Conservation (phyloP, 1,140 invertebrate species). For the Phymastichus coffea region DNA sequence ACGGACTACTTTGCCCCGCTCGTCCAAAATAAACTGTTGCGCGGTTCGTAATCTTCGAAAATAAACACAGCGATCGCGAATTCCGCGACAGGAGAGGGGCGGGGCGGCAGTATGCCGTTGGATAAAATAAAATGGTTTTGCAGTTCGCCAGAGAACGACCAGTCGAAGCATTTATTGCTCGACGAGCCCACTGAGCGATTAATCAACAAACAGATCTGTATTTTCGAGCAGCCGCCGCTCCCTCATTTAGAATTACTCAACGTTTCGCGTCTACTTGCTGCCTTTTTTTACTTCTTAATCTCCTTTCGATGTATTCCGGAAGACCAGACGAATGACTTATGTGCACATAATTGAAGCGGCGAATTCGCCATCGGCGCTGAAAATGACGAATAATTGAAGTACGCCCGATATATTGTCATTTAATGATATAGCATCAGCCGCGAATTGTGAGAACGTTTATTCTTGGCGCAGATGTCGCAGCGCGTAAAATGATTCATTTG, state of each 20-base stretch:
- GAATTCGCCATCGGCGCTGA: too few relatives aligned
- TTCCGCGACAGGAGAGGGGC: conserved; percentile 21
- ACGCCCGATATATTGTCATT: too few relatives aligned
- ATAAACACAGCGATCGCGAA: conserved; percentile 42
- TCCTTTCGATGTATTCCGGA: background rate
- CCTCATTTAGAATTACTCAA: too few relatives aligned
- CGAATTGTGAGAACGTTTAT: conserved; percentile 18
- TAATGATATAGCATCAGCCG: conserved; percentile 20
- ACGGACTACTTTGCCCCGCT: too few relatives aligned
- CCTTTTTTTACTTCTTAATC: too few relatives aligned
- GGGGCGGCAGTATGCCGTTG: too few relatives aligned
- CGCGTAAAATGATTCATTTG: too few relatives aligned
- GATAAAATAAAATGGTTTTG: conserved; percentile 21
- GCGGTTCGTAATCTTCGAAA: conserved; percentile 44
- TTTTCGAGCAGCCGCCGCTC: background rate
- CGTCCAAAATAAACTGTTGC: conserved; percentile 45
- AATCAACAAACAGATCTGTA: conserved; percentile 15
- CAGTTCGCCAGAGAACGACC: conserved; percentile 3
- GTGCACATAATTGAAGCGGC: too few relatives aligned
- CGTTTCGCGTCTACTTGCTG: too few relatives aligned
- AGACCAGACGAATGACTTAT: background rate
- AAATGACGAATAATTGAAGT: too few relatives aligned
- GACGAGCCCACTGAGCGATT: background rate
- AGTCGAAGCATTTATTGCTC: conserved; percentile 27
- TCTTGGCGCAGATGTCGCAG: conserved; percentile 3